Evolutionary conservation across 1,140 invertebrate species (phyloP).

Genomic region (Chrysoperla carnea): DNA sequence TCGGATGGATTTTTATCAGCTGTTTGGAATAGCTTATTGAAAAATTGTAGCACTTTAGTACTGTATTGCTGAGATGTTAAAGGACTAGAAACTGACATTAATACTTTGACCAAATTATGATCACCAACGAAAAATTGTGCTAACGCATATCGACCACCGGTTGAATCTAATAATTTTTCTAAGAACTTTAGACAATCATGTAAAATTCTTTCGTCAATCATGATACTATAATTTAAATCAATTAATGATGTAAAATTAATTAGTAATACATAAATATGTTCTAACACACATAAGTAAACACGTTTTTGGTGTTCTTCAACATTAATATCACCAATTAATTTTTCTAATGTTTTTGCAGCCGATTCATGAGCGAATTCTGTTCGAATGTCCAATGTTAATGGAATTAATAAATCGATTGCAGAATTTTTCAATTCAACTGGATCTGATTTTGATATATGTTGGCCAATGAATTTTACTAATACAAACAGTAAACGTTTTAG

Average conservation of each 20-base stretch:
- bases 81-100: slow-evolving; percentile 51
- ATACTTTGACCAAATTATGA: slow-evolving; percentile 43
- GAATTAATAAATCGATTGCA: slow-evolving; percentile 38
- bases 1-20: slow-evolving; percentile 34
- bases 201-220: slow-evolving; percentile 46
- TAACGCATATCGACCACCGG: slow-evolving; percentile 60
- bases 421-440: slow-evolving; percentile 23
- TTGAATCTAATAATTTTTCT: slow-evolving; percentile 65
- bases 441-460: slow-evolving; percentile 38
- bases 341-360: slow-evolving; percentile 41
- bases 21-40: slow-evolving; percentile 60
- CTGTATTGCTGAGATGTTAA: slow-evolving; percentile 52
- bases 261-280: slow-evolving; percentile 49
- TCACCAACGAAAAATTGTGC: slow-evolving; percentile 57
- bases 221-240: slow-evolving; percentile 19
- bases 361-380: slow-evolving; percentile 55
- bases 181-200: slow-evolving; percentile 61
- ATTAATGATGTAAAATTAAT: slow-evolving; percentile 28
- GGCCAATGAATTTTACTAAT: slow-evolving; percentile 45
- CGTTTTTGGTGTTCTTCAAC: slow-evolving; percentile 38
- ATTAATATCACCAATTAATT: slow-evolving; percentile 44
- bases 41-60: slow-evolving; percentile 60
- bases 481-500: slow-evolving; percentile 47
- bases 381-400: slow-evolving; percentile 54
- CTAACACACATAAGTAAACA: slow-evolving; percentile 43